phyloP scores from a whole-genome alignment of 2,113 vertebrate species.

The Paradoxurus hermaphroditus region DNA sequence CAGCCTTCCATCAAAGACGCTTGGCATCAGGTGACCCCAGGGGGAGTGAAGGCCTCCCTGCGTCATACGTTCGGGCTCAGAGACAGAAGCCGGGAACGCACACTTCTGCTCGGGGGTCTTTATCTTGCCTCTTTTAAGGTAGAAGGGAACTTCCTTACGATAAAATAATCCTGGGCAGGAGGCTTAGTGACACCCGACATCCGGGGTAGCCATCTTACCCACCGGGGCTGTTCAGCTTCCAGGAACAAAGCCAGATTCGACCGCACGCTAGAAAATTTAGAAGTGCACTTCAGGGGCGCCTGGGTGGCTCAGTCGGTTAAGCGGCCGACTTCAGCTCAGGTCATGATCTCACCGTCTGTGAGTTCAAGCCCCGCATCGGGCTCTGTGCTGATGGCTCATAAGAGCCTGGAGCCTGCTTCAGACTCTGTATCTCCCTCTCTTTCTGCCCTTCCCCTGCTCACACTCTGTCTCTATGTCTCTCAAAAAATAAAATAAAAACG shows the following conservation, averaged over 20 bases:
- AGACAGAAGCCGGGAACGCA: background rate
- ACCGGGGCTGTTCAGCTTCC: background rate
- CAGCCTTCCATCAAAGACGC: background rate
- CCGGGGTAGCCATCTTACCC: background rate
- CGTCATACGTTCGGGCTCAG: background rate
- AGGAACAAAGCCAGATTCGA: background rate
- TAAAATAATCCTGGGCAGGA: background rate
- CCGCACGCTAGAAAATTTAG: fast-evolving
- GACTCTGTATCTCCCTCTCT: too few species aligned
- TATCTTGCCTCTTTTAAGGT: background rate
- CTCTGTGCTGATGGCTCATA: too few species aligned
- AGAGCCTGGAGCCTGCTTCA: too few species aligned
- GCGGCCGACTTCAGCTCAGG: too few species aligned
- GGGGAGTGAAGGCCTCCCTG: background rate
- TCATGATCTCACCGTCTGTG: too few species aligned
- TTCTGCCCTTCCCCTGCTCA: too few species aligned
- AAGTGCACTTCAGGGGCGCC: background rate
- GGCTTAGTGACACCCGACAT: fast-evolving
- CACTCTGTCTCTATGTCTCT: too few species aligned
- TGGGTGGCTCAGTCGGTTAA: too few species aligned
- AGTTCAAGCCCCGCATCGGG: too few species aligned
- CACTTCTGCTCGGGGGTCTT: background rate
- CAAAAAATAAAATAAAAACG: too few species aligned
- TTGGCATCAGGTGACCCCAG: constrained; percentile 13
- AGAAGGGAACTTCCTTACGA: background rate